Percentiles rank a stretch among this genome's conserved stretches.
These are phyloP conservation scores for Drosophila obscura DNA, from an alignment of 1,140 invertebrate genomes.

Conservation along the genomic window DNA sequence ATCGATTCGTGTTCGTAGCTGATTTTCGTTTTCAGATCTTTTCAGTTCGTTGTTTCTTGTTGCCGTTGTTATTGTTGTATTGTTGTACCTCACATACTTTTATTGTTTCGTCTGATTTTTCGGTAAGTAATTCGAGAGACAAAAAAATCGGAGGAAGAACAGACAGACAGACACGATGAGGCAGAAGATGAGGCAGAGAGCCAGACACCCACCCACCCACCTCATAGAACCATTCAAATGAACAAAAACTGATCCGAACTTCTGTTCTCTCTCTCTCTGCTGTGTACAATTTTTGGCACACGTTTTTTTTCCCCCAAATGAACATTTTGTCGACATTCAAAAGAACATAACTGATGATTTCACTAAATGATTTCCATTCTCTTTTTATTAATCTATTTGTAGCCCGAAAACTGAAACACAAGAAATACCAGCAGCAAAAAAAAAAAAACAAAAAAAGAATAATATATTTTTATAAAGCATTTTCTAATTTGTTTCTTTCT, in stretches of 20 bases:
- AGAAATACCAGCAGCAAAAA: slow-evolving; percentile 43
- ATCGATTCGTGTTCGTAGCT: slow-evolving; percentile 32
- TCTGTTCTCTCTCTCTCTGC: slow-evolving; percentile 12
- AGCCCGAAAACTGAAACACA: slow-evolving; percentile 51
- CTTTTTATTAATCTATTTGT: slow-evolving; percentile 75
- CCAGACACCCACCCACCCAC: slow-evolving; percentile 2
- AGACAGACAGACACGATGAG: neutral
- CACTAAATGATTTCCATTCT: slow-evolving; percentile 71
- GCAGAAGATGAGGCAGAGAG: slow-evolving; percentile 12
- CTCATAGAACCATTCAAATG: too few relatives aligned
- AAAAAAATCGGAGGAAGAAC: slow-evolving; percentile 9
- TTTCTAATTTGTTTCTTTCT: slow-evolving; percentile 81
- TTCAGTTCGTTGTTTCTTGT: slow-evolving; percentile 39
- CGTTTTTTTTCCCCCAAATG: slow-evolving; percentile 46
- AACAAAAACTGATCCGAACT: slow-evolving; percentile 27
- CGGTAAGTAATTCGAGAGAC: slow-evolving; percentile 63
- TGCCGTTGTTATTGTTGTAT: slow-evolving; percentile 45
- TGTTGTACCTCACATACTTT: slow-evolving; percentile 57
- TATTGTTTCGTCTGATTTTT: slow-evolving; percentile 68
- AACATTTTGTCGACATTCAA: slow-evolving; percentile 33
- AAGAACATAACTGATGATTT: slow-evolving; percentile 70
- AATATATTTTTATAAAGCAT: slow-evolving; percentile 43
- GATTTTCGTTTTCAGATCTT: slow-evolving; percentile 31
- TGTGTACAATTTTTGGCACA: slow-evolving; percentile 63
- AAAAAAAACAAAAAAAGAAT: slow-evolving; percentile 21